These are phyloP conservation scores for Pogonomyrmex californicus DNA, from an alignment of 1,140 invertebrate species.

Conservation along the genomic window DNA sequence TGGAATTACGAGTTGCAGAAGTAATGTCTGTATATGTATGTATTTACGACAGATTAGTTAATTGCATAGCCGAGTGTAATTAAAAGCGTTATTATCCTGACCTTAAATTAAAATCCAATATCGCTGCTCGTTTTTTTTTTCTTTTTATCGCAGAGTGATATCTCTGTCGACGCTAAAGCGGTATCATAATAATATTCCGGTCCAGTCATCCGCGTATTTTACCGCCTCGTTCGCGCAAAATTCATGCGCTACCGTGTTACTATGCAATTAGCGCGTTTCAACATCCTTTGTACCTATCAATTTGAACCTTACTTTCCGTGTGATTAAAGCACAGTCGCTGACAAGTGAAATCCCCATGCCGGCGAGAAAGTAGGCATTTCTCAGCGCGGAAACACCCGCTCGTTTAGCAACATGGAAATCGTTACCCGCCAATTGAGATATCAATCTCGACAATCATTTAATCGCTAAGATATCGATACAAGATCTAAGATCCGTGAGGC, in stretches of 20 bases:
- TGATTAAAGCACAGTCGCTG: conserved; percentile 46
- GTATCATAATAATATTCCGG: conserved; percentile 45
- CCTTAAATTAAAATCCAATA: conserved; percentile 58
- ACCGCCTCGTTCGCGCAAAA: conserved; percentile 22
- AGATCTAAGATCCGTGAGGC: conserved; percentile 43
- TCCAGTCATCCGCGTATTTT: conserved; percentile 17
- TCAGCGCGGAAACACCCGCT: conserved; percentile 62
- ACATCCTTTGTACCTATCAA: conserved; percentile 61
- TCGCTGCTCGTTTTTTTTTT: not conserved
- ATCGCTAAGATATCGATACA: conserved; percentile 69
- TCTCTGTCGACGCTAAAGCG: conserved; percentile 12
- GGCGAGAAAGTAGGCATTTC: conserved; percentile 56
- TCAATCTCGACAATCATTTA: conserved; percentile 77
- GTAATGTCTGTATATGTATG: conserved; percentile 4
- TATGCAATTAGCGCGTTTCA: conserved; percentile 58
- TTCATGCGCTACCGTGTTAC: conserved; percentile 56
- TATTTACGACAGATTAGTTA: conserved; percentile 53
- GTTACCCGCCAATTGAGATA: conserved; percentile 76
- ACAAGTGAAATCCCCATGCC: conserved; percentile 68
- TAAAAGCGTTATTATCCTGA: conserved; percentile 52
- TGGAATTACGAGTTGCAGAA: not conserved
- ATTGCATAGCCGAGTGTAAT: conserved; percentile 45
- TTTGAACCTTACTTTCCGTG: conserved; percentile 28
- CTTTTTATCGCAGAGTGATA: not conserved
- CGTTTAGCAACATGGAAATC: conserved; percentile 66